Conservation (phyloP, 2,888 invertebrate genomes). For the Platycheirus rosarum region DNA sequence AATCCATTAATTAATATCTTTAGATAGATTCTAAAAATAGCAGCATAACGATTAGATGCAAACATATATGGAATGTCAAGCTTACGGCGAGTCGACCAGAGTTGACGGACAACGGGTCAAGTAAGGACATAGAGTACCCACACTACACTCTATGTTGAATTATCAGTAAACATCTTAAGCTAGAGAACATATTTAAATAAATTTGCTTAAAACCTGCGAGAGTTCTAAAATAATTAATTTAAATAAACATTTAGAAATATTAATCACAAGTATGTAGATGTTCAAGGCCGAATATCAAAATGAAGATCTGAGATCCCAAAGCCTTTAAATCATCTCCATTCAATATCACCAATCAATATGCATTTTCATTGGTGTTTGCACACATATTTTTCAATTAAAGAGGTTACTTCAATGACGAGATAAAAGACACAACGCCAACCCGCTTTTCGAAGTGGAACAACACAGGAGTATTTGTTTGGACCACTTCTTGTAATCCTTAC, state of each 20-base stretch:
- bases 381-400: no score
- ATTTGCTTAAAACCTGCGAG: neutral
- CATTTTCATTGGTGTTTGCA: no score
- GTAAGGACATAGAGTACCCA: slow-evolving; percentile 20
- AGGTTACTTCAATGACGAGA: no score
- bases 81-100: slow-evolving; percentile 1
- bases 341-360: no score
- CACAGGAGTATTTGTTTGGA: no score
- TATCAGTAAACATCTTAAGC: neutral
- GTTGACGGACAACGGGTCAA: slow-evolving; percentile 27
- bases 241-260: slow-evolving; percentile 30
- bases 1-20: slow-evolving; percentile 16
- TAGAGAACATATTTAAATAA: neutral
- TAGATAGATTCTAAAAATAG: slow-evolving; percentile 15
- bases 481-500: neutral
- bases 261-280: slow-evolving; percentile 38
- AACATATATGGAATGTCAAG: slow-evolving; percentile 21
- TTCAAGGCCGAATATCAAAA: no score
- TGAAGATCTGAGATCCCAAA: no score
- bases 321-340: no score
- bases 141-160: no score
- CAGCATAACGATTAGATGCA: slow-evolving; percentile 1
- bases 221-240: slow-evolving; percentile 1
- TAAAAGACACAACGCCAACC: no score
- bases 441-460: no score